phyloP scores from a whole-genome alignment of 1,140 invertebrate species.

The Orchestia grillus region DNA sequence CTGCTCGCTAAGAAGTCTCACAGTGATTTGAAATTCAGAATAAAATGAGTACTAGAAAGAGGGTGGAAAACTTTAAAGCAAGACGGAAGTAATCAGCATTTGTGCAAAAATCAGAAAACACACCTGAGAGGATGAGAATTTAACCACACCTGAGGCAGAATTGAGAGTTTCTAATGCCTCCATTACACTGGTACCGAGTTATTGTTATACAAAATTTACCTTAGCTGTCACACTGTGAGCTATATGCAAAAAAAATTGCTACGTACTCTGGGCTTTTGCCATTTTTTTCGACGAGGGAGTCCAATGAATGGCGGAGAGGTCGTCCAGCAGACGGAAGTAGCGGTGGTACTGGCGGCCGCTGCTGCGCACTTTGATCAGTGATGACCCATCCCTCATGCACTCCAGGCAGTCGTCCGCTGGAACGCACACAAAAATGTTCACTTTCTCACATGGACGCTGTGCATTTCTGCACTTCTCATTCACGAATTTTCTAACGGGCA shows the following conservation, averaged over 20 bases:
- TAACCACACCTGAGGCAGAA: too few relatives aligned
- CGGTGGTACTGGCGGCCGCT: slow-evolving; percentile 78
- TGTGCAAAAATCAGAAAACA: too few relatives aligned
- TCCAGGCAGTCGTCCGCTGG: slow-evolving; percentile 77
- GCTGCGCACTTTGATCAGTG: slow-evolving; percentile 76
- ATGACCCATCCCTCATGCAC: slow-evolving; percentile 77
- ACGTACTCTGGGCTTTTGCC: slow-evolving; percentile 76
- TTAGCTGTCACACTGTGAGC: neutral
- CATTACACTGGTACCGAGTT: too few relatives aligned
- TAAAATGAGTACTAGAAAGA: neutral
- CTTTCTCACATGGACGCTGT: neutral
- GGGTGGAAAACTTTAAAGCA: too few relatives aligned
- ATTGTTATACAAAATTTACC: too few relatives aligned
- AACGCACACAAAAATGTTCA: slow-evolving; percentile 60
- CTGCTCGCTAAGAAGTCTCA: neutral
- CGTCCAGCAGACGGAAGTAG: slow-evolving; percentile 75
- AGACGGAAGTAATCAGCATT: too few relatives aligned
- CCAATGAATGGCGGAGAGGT: slow-evolving; percentile 77
- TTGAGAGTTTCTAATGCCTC: too few relatives aligned
- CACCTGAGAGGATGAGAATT: too few relatives aligned
- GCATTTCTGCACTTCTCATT: neutral
- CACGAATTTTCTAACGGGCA: too few relatives aligned
- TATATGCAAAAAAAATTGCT: neutral
- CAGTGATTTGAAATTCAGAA: too few relatives aligned
- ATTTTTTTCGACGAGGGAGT: slow-evolving; percentile 78